Evolutionary conservation across 2,888 invertebrate species (phyloP).

Genomic region (Ligdia adustata): DNA sequence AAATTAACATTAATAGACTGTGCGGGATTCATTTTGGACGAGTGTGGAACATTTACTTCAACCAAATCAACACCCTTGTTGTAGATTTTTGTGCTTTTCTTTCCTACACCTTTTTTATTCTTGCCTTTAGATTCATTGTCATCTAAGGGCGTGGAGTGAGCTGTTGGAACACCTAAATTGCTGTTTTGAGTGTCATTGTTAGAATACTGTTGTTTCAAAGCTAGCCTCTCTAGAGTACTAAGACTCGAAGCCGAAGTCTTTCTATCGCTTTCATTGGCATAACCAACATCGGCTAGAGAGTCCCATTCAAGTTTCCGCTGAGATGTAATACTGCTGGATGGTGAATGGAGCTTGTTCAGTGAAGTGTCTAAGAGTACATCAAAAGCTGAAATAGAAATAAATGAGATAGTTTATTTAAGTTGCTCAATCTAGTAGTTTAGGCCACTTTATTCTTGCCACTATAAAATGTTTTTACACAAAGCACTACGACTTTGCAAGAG

Average conservation of each 20-base stretch:
- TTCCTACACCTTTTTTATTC: slow-evolving; percentile 55
- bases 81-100: slow-evolving; percentile 66
- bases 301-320: slow-evolving; percentile 94
- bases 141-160: slow-evolving; percentile 81
- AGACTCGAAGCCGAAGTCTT: slow-evolving; percentile 77
- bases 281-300: slow-evolving; percentile 94
- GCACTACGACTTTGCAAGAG: too few species aligned
- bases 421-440: too few species aligned
- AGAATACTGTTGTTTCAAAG: slow-evolving; percentile 78
- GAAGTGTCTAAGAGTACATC: slow-evolving; percentile 68
- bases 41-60: slow-evolving; percentile 65
- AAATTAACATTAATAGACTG: slow-evolving; percentile 73
- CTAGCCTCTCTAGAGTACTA: slow-evolving; percentile 86
- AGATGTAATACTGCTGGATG: slow-evolving; percentile 89
- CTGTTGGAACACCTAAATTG: slow-evolving; percentile 71
- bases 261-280: slow-evolving; percentile 84
- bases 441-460: too few species aligned
- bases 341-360: slow-evolving; percentile 82
- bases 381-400: slow-evolving; percentile 63
- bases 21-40: slow-evolving; percentile 45
- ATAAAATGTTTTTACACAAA: too few species aligned
- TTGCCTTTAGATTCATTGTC: slow-evolving; percentile 56
- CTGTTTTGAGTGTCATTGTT: slow-evolving; percentile 64
- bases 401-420: too few species aligned
- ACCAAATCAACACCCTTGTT: slow-evolving; percentile 69